Base-by-base conservation (phyloP, 2,888 invertebrate species). In the Sphinx pinastri region DNA sequence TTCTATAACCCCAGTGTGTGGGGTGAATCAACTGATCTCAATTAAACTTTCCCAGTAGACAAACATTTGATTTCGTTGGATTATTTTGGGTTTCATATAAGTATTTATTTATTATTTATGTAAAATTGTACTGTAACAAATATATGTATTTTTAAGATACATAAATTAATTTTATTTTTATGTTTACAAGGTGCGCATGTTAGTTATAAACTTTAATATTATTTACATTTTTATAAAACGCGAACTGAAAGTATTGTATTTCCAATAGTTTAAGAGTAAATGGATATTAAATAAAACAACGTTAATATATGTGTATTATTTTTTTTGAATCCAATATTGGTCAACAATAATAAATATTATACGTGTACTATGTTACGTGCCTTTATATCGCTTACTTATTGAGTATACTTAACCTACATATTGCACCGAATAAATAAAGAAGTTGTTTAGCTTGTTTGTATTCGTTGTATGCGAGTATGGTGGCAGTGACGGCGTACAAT, bases 391-490 rank as follows among this genome's bases (percentile, higher is more conserved):
- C 45, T 60, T 60, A 60, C 6, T 60, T 47, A 47, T 63, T 19
- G 5, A 25, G 16, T 16, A 19, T 47, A 63, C 63, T 49, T 63
- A 63, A 25, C 14, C 63, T 63, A 63, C 12, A 63, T 63, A 63
- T 63, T 63, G 63, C 63, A 63, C 63, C 12, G 49, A 63, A 19
- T 63, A 63, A 63, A 45, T 6, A 63, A 16, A 63, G 13, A 63
- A 19, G 63, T 19, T 49, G 13, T 16, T 47, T 63, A 16, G 47
- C 63, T 49, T 49, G 60, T 63, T 45, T 49, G 16, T 63, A 63
- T 63, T 63, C 49, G 25, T 63, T 63, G 63, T 47, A 47, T 47
- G 19, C 14, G 60, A 60, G 47, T 5, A 47, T 12, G 11, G 19
- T 12, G 49, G 13, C 6, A 49, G 45, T 49, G 11, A 63, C 11